Conservation (phyloP, 2,797 vertebrate species). For the Ceyx erithaca region DNA sequence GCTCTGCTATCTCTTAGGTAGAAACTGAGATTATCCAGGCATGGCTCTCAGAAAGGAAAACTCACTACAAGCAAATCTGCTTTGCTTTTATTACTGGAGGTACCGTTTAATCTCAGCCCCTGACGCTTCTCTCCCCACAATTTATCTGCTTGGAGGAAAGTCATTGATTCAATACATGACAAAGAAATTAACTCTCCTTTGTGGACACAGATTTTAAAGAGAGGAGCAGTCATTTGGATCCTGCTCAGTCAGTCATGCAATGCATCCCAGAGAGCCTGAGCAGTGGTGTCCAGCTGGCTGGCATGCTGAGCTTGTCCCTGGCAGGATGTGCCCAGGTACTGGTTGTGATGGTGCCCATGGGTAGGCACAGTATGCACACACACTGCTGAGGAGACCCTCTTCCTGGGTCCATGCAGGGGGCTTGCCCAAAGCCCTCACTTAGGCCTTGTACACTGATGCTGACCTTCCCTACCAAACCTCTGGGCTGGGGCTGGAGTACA, state of each 20-base stretch:
- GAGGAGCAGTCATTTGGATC: not conserved
- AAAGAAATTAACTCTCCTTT: constrained; percentile 24
- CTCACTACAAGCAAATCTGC: constrained; percentile 34
- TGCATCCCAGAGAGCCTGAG: not conserved
- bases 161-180: not conserved
- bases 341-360: fast-evolving
- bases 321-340: not conserved
- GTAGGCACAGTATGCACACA: not conserved
- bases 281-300: not conserved
- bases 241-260: not conserved
- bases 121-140: not conserved
- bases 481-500: not conserved
- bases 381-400: not conserved
- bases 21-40: constrained; percentile 59
- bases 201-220: not conserved
- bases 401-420: not conserved
- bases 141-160: constrained; percentile 11
- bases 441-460: too few relatives aligned
- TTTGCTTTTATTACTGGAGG: not conserved
- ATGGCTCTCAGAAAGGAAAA: not conserved
- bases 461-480: not conserved
- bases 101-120: constrained; percentile 18
- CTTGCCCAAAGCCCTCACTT: not conserved
- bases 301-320: fast-evolving
- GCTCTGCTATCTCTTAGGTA: constrained; percentile 59